A percentile compares a stretch with the other conserved stretches of the same genome.
Evolutionary conservation across 2,888 invertebrate genomes (phyloP).

Genomic region (Strigamia maritima): DNA sequence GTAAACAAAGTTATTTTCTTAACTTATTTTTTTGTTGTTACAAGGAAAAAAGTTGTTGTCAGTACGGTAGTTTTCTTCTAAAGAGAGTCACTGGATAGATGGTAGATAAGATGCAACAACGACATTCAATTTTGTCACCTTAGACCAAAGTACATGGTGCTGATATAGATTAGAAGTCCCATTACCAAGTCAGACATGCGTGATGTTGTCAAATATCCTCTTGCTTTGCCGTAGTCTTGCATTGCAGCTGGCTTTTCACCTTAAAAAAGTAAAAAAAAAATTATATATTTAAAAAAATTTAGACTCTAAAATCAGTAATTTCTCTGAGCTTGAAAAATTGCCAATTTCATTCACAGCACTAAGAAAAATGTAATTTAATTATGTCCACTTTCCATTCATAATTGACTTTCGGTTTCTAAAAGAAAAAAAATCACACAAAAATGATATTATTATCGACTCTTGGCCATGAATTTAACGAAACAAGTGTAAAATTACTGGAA

Average conservation of each 20-base stretch:
- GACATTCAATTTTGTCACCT: constrained; percentile 33
- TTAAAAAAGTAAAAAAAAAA: not conserved
- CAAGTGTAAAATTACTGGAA: not conserved
- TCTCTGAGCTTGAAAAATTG: not conserved
- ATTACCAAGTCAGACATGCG: constrained; percentile 19
- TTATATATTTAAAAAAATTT: not conserved
- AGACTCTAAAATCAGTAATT: too few species aligned
- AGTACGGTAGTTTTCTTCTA: not conserved
- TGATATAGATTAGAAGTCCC: constrained; percentile 21
- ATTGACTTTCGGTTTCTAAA: too few species aligned
- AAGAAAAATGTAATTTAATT: too few species aligned
- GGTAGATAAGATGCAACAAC: not conserved
- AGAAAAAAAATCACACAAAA: too few species aligned
- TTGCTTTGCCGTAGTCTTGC: constrained; percentile 35
- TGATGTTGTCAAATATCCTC: not conserved
- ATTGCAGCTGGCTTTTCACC: constrained; percentile 37
- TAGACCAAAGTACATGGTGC: constrained; percentile 34
- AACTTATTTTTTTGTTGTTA: not conserved
- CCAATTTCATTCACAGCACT: too few species aligned
- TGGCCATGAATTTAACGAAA: not conserved
- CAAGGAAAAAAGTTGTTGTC: not conserved
- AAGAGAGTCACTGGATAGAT: constrained; percentile 24
- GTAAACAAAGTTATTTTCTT: not conserved
- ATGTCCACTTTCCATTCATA: too few species aligned
- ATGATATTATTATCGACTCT: too few species aligned